These are phyloP conservation scores for Melipona beecheii DNA, from an alignment of 2,888 invertebrate genomes.

Conservation along the genomic window DNA sequence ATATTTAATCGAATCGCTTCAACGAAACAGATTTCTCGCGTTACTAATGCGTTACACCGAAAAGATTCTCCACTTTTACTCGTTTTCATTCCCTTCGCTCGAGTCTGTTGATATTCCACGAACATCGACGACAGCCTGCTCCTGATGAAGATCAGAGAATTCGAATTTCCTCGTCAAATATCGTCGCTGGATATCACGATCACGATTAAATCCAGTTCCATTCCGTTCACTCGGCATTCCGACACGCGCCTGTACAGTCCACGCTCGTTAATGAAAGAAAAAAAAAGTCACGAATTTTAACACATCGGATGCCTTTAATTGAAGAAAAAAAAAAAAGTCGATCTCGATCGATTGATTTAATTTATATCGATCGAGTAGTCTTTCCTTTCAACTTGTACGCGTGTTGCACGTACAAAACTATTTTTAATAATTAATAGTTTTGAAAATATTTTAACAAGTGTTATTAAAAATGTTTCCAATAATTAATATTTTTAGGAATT, in stretches of 20 bases:
- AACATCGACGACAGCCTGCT: background rate
- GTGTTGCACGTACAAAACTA: background rate
- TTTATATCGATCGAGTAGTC: background rate
- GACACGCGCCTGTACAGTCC: background rate
- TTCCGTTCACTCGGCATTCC: background rate
- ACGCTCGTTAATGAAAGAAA: no score
- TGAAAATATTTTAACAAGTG: no score
- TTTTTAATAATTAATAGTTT: no score
- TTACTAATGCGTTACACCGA: background rate
- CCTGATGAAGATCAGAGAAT: background rate
- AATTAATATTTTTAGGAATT: no score
- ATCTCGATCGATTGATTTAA: background rate
- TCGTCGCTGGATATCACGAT: background rate
- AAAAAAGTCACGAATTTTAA: background rate
- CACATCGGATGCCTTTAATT: background rate
- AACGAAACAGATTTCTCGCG: background rate
- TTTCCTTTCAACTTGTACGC: background rate
- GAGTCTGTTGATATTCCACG: background rate
- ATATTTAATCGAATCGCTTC: no score
- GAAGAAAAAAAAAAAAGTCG: background rate
- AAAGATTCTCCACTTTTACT: background rate
- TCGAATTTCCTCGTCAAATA: slow-evolving; percentile 10
- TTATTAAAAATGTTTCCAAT: no score
- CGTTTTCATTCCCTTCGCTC: background rate
- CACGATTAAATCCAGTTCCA: background rate